Conservation (phyloP, 2,113 vertebrate species). For the Oncorhynchus masou region DNA sequence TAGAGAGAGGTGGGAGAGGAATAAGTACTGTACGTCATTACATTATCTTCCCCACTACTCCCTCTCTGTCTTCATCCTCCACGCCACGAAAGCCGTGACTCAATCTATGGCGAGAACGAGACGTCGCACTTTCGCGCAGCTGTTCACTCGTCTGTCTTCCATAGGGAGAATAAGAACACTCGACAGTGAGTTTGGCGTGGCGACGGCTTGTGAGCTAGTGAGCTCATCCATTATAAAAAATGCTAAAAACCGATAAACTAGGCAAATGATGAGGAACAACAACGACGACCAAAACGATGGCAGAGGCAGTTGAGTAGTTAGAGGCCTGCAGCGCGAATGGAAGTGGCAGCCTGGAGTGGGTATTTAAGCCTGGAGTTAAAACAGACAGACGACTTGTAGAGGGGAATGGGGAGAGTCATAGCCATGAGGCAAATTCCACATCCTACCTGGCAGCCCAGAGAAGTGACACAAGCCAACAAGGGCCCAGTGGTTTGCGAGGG, state of each 20-base stretch:
- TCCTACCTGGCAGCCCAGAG: too few species aligned
- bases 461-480: too few species aligned
- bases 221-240: slow-evolving; percentile 72
- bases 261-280: slow-evolving; percentile 60
- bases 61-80: slow-evolving; percentile 41
- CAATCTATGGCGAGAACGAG: slow-evolving; percentile 34
- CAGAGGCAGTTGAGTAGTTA: slow-evolving; percentile 15
- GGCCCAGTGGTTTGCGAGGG: too few species aligned
- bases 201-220: slow-evolving; percentile 45
- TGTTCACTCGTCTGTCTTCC: slow-evolving; percentile 8
- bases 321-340: neutral
- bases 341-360: slow-evolving; percentile 35
- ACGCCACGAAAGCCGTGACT: slow-evolving; percentile 34
- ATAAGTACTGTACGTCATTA: neutral
- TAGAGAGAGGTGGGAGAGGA: neutral
- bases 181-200: slow-evolving; percentile 50
- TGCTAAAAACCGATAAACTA: slow-evolving; percentile 66
- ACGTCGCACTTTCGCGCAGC: slow-evolving; percentile 1
- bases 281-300: slow-evolving; percentile 50
- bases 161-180: slow-evolving; percentile 15
- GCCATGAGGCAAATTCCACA: too few species aligned
- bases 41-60: slow-evolving; percentile 22
- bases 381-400: too few species aligned
- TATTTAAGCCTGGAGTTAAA: slow-evolving; percentile 9
- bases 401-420: too few species aligned